phyloP scores from a whole-genome alignment of 2,797 vertebrate species.

The Bovichtus diacanthus region DNA sequence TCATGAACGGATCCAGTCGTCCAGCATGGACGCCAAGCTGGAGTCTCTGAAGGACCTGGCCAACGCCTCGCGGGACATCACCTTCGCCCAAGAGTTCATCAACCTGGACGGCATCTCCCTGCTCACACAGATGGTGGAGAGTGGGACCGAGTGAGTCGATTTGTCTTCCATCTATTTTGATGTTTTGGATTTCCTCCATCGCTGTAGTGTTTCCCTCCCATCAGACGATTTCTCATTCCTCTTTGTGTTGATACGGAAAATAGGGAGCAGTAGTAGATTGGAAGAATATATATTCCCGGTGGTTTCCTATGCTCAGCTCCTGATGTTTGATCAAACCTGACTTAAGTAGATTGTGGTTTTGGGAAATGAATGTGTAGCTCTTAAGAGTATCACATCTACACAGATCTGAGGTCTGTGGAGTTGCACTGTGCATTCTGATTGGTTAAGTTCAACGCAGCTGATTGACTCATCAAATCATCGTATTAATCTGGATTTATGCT shows the following conservation, averaged over 20 bases:
- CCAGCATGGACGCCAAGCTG: slow-evolving; percentile 99
- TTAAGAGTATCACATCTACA: background rate
- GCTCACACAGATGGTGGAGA: slow-evolving; percentile 98
- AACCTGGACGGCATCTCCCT: slow-evolving; percentile 97
- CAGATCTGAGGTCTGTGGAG: slow-evolving; percentile 14
- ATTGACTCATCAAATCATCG: background rate
- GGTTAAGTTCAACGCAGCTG: slow-evolving; percentile 3
- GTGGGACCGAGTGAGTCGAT: slow-evolving; percentile 94
- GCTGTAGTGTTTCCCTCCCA: slow-evolving; percentile 16
- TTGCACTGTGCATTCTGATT: slow-evolving; percentile 58
- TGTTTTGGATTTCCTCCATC: background rate
- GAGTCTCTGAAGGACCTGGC: slow-evolving; percentile 97
- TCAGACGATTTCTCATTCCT: background rate
- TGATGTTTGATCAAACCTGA: background rate
- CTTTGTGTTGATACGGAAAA: background rate
- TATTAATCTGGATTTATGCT: slow-evolving; percentile 12
- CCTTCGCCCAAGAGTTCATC: slow-evolving; percentile 98
- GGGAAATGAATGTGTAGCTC: background rate
- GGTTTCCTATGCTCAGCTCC: background rate
- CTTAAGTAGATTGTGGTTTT: background rate
- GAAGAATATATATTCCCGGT: background rate
- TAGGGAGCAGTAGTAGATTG: background rate
- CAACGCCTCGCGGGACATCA: slow-evolving; percentile 93
- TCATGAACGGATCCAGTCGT: slow-evolving; percentile 95
- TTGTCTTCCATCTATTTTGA: background rate